phyloP scores from a whole-genome alignment of 2,113 vertebrate genomes.

The Notiomystis cincta region DNA sequence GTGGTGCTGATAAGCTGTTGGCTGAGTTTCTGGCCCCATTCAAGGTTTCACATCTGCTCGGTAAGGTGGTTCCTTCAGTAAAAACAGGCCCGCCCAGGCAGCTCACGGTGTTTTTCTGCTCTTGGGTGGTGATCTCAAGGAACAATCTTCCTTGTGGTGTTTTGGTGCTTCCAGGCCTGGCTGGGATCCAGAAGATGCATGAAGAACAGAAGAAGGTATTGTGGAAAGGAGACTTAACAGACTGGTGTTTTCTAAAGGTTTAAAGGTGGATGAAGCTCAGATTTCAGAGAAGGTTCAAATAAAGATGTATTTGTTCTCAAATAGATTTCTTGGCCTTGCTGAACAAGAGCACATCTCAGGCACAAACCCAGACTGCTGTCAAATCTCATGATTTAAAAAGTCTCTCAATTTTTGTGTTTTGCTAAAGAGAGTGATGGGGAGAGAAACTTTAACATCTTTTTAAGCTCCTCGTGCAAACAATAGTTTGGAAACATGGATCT shows the following conservation, averaged over 20 bases:
- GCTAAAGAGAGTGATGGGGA: neutral
- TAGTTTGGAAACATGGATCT: neutral
- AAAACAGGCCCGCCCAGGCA: neutral
- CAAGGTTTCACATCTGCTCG: neutral
- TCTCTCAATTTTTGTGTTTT: neutral
- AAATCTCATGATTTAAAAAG: neutral
- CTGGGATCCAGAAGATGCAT: neutral
- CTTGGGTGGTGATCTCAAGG: constrained; percentile 31
- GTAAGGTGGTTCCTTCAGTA: neutral
- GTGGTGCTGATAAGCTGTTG: neutral
- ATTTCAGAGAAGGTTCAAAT: neutral
- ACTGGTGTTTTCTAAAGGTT: neutral
- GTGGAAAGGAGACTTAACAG: neutral
- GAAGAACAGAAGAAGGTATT: neutral
- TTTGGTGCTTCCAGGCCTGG: constrained; percentile 20
- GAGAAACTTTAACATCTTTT: neutral
- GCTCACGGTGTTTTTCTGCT: neutral
- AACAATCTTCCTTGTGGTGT: constrained; percentile 23
- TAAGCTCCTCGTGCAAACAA: neutral
- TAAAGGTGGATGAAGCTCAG: neutral
- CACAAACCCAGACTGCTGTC: neutral
- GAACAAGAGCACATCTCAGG: neutral
- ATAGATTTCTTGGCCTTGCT: neutral
- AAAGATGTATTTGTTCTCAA: neutral
- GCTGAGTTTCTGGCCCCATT: neutral